Percentiles rank a stretch among this genome's conserved stretches.
Evolutionary conservation across 2,888 invertebrate species (phyloP).

Genomic region (Hyppa rectilinea): DNA sequence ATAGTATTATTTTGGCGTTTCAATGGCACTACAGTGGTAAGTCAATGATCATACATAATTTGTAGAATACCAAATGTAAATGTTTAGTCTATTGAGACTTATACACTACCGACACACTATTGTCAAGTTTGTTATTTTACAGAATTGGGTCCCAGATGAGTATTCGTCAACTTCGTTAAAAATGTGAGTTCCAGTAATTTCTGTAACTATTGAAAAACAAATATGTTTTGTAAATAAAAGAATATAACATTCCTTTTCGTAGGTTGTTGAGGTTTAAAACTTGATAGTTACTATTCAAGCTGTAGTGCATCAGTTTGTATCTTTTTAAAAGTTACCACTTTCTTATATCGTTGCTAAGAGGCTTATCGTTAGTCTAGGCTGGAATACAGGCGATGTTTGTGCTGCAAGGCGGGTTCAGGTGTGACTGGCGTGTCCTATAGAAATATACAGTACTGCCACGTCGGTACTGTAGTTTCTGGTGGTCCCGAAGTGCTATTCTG

Average conservation of each 20-base stretch:
- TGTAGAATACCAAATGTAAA: no score
- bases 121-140: no score
- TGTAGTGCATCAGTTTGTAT: constrained; percentile 77
- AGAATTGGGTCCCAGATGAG: no score
- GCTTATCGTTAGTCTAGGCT: constrained; percentile 78
- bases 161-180: background rate
- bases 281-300: constrained; percentile 77
- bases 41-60: no score
- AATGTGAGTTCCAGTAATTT: constrained; percentile 31
- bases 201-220: constrained; percentile 22
- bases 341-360: constrained; percentile 80
- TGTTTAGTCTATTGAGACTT: no score
- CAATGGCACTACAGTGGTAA: no score
- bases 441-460: no score
- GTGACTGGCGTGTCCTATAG: constrained; percentile 16
- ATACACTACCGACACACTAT: no score
- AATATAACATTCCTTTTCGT: constrained; percentile 84
- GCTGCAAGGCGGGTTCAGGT: constrained; percentile 46
- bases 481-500: no score
- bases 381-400: constrained; percentile 50
- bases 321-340: constrained; percentile 82
- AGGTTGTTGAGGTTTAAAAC: constrained; percentile 80
- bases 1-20: no score
- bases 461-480: no score
- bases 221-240: constrained; percentile 78